phyloP scores from a whole-genome alignment of 2,888 invertebrate species.

The Teleogryllus oceanicus region DNA sequence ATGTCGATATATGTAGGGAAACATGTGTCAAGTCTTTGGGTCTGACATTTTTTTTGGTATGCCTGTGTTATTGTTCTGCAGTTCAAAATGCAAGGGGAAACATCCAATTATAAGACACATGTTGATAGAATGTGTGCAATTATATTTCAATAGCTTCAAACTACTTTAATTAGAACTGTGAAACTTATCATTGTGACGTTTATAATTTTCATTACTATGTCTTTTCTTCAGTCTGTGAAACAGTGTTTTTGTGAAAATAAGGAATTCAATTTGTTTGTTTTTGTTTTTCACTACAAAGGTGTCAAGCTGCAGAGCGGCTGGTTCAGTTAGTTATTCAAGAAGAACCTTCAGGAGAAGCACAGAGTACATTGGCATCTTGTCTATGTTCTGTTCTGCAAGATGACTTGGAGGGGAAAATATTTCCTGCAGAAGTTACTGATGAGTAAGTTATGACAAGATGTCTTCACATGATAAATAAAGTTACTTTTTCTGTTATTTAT shows the following conservation, averaged over 20 bases:
- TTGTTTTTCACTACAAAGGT: constrained; percentile 45
- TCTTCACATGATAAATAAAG: no score
- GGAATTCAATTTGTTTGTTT: neutral
- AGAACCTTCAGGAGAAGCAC: constrained; percentile 57
- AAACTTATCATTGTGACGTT: neutral
- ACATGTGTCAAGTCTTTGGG: no score
- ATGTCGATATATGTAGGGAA: no score
- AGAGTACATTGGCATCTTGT: constrained; percentile 56
- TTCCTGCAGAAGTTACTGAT: constrained; percentile 51
- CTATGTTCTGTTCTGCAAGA: constrained; percentile 56
- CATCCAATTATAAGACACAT: no score
- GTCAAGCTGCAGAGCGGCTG: constrained; percentile 62
- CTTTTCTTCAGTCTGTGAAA: neutral
- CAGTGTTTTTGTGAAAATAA: neutral
- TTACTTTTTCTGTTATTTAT: no score
- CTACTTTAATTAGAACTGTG: constrained; percentile 18
- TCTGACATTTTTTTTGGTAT: no score
- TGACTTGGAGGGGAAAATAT: constrained; percentile 50
- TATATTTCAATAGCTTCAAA: neutral
- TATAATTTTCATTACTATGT: neutral
- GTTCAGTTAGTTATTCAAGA: constrained; percentile 60
- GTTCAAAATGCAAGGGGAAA: no score
- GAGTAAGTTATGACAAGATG: constrained; percentile 44
- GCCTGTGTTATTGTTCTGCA: no score
- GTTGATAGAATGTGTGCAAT: no score